Evolutionary conservation across 2,888 invertebrate species (phyloP), one percentile per base, ranked within the genome.

Genomic region (Villa cingulata): DNA sequence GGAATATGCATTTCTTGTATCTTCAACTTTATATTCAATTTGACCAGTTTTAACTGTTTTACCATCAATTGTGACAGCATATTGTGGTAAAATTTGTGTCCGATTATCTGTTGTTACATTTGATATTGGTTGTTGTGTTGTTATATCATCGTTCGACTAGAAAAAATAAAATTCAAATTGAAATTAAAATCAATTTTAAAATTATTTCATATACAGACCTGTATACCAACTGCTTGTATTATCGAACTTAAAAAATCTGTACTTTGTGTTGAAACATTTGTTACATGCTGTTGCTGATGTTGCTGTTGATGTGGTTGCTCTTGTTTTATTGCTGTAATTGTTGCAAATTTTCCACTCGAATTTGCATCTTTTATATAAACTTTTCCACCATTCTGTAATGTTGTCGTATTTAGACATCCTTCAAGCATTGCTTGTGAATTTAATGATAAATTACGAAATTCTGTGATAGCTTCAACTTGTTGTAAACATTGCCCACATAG

Each of bases 381-480:
- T 64, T 78, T 79, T 45, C 78, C 80, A 34, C 77, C 78, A 53
- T 74, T 75, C 50, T 77, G 70, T 55, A 77, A 73, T 48, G 80
- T 77, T 23, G 78, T 76, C 1, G 78, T 77, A 43, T 77, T 76
- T 29, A 81, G 75, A 59, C 81, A 82, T 50, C 76, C 77, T 48
- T 75, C 78, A 9, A 82, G 63, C 79, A 81, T 80, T 16, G 73
- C 70, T 62, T 82, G 81, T 1, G 81, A 79, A 54, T 74, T 77
- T 18, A 75, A 71, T 54, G 80, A 80, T 41, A 77, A 74, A 55
- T 77, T 76, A 46, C 80, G 71, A 61, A 81, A 81, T 40, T 75
- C 75, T 50, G 73, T 73, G 53, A 75, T 76, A 37, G 71, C 72
- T 53, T 82, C 81, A 49, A 82, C 60, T 55, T 76, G 76, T 55